A percentile compares a stretch with the other conserved stretches of the same genome.
Conservation (phyloP, 2,888 invertebrate genomes). For the Tipula confusa region DNA sequence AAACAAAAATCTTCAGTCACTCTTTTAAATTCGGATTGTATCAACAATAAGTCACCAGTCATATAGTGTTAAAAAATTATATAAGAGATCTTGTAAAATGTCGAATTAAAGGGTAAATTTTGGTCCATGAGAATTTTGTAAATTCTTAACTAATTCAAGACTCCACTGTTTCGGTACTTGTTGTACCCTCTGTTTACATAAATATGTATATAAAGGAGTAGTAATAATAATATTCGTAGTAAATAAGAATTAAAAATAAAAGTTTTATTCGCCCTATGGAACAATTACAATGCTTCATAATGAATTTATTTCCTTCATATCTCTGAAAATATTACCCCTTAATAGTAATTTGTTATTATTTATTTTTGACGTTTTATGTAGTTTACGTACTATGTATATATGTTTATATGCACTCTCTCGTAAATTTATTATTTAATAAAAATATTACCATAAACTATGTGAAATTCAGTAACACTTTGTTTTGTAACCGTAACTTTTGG, state of each 20-base stretch:
- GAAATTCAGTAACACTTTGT: too few species aligned
- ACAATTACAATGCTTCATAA: constrained; percentile 50
- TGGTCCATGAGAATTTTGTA: too few species aligned
- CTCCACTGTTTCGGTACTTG: too few species aligned
- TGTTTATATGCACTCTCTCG: not conserved
- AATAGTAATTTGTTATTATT: constrained; percentile 31
- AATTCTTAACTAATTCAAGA: too few species aligned
- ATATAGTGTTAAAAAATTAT: too few species aligned
- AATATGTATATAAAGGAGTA: not conserved
- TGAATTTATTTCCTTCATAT: constrained; percentile 47
- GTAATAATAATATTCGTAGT: constrained; percentile 25
- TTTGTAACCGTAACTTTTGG: too few species aligned
- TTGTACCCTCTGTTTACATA: not conserved
- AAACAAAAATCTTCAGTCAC: too few species aligned
- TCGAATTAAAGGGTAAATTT: too few species aligned
- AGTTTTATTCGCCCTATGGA: constrained; percentile 43
- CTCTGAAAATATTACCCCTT: constrained; percentile 31
- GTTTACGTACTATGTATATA: not conserved
- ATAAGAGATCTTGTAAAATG: too few species aligned
- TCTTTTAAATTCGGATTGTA: too few species aligned
- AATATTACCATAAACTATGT: not conserved
- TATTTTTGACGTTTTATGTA: constrained; percentile 4
- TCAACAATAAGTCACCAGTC: too few species aligned
- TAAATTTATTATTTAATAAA: not conserved
- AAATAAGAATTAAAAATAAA: constrained; percentile 29